A percentile compares a stretch with the other conserved stretches of the same genome.
Evolutionary conservation across 2,797 vertebrate genomes (phyloP).

Genomic region (Rallus crepitans): DNA sequence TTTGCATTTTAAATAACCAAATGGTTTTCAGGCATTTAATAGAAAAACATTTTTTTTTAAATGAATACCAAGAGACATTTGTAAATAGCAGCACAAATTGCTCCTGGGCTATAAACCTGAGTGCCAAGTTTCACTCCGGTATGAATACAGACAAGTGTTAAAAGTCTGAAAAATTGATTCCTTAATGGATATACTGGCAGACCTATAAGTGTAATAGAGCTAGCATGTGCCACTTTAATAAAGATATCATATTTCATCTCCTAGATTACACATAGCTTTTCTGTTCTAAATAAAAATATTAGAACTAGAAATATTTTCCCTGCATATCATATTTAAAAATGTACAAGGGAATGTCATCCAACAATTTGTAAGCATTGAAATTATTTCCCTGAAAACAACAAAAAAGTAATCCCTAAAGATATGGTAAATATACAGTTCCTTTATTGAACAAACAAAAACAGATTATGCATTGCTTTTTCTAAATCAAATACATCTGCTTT

Average conservation of each 20-base stretch:
- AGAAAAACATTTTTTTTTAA: constrained; percentile 71
- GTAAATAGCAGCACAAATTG: constrained; percentile 76
- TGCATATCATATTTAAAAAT: constrained; percentile 60
- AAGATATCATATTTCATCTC: constrained; percentile 59
- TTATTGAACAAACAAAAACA: constrained; percentile 78
- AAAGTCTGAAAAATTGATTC: constrained; percentile 68
- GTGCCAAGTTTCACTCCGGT: constrained; percentile 71
- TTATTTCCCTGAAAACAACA: constrained; percentile 66
- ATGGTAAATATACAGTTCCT: constrained; percentile 72
- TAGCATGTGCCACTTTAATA: constrained; percentile 71
- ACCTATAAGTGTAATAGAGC: constrained; percentile 61
- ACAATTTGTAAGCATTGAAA: constrained; percentile 61
- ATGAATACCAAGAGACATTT: constrained; percentile 77
- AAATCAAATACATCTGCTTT: constrained; percentile 76
- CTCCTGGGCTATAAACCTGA: constrained; percentile 72
- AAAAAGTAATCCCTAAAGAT: constrained; percentile 71
- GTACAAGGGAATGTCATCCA: constrained; percentile 46
- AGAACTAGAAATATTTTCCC: constrained; percentile 51
- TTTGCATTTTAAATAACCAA: constrained; percentile 74
- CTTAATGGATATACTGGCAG: constrained; percentile 78
- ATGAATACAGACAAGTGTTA: constrained; percentile 73
- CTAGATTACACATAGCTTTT: constrained; percentile 52
- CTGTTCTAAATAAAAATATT: constrained; percentile 58
- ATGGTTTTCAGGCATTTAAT: constrained; percentile 72
- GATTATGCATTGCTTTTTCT: constrained; percentile 70